Conservation (phyloP, 2,888 invertebrate species). For the Iphiclides podalirius region DNA sequence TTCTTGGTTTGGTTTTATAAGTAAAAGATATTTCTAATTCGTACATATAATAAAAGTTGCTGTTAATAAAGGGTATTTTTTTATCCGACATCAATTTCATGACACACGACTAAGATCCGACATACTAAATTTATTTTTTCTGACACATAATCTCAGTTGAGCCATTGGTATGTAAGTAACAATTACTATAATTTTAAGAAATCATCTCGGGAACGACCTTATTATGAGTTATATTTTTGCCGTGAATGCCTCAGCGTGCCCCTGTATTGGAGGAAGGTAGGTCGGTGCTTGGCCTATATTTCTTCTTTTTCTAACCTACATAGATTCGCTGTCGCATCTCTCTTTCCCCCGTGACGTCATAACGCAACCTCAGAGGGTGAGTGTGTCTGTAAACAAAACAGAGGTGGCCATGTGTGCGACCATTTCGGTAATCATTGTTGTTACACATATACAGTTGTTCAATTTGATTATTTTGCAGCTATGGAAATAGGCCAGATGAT, state of each 20-base stretch:
- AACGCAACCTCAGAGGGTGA: constrained; percentile 51
- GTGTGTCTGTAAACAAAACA: constrained; percentile 52
- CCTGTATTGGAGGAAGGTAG: constrained; percentile 72
- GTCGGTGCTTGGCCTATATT: constrained; percentile 79
- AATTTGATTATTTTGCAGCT: constrained; percentile 30
- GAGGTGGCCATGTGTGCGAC: constrained; percentile 32
- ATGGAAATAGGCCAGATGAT: constrained; percentile 21
- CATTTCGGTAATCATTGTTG: constrained; percentile 42
- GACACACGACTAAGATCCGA: background rate
- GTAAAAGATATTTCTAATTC: no score
- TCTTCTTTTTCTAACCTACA: constrained; percentile 44
- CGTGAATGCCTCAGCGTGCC: constrained; percentile 54
- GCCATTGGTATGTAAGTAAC: constrained; percentile 16
- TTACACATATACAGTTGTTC: no score
- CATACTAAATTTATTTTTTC: no score
- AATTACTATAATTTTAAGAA: constrained; percentile 30
- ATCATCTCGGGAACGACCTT: constrained; percentile 33
- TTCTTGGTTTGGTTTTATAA: no score
- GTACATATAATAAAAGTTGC: background rate
- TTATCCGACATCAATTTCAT: background rate
- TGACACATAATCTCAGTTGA: constrained; percentile 3
- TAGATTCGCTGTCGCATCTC: constrained; percentile 33
- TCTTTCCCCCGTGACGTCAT: constrained; percentile 68
- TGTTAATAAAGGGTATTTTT: background rate
- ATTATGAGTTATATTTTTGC: constrained; percentile 47